Evolutionary conservation across 2,113 vertebrate genomes (phyloP).

Genomic region (Puntigrus tetrazona): DNA sequence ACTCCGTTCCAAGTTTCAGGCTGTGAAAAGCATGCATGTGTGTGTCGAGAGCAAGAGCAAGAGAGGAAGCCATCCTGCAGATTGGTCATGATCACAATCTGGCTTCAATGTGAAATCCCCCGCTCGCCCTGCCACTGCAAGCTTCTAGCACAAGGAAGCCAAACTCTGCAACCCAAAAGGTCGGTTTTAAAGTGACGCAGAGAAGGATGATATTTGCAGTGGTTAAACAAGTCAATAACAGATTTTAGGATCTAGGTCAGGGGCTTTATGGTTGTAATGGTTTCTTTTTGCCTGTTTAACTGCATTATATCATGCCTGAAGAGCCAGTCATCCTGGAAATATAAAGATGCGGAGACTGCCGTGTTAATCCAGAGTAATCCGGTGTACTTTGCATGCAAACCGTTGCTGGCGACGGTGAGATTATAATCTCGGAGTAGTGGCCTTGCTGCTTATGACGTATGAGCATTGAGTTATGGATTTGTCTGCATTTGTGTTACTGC

Average conservation of each 20-base stretch:
- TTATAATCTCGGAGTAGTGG: constrained; percentile 9
- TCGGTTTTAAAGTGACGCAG: constrained; percentile 1
- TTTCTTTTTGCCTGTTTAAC: constrained; percentile 23
- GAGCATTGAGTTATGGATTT: background rate
- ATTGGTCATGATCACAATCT: constrained; percentile 12
- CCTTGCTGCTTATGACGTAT: background rate
- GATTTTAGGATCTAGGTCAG: constrained; percentile 33
- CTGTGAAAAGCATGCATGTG: constrained; percentile 7
- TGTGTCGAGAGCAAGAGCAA: background rate
- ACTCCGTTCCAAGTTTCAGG: constrained; percentile 28
- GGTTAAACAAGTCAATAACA: constrained; percentile 38
- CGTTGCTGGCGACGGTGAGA: constrained; percentile 26
- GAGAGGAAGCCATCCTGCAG: background rate
- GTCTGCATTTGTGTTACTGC: background rate
- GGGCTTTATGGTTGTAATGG: constrained; percentile 9
- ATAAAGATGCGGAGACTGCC: constrained; percentile 55
- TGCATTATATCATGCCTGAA: constrained; percentile 57
- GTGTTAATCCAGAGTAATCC: constrained; percentile 68
- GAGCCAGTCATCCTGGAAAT: constrained; percentile 52
- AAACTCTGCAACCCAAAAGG: background rate
- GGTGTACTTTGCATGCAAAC: constrained; percentile 47
- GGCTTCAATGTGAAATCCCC: constrained; percentile 31
- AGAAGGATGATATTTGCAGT: constrained; percentile 32
- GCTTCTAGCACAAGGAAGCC: constrained; percentile 24
- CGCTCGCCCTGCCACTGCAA: constrained; percentile 2